These are phyloP conservation scores for Leptobrachium leishanense DNA, from an alignment of 2,113 vertebrate species.

Conservation along the genomic window DNA sequence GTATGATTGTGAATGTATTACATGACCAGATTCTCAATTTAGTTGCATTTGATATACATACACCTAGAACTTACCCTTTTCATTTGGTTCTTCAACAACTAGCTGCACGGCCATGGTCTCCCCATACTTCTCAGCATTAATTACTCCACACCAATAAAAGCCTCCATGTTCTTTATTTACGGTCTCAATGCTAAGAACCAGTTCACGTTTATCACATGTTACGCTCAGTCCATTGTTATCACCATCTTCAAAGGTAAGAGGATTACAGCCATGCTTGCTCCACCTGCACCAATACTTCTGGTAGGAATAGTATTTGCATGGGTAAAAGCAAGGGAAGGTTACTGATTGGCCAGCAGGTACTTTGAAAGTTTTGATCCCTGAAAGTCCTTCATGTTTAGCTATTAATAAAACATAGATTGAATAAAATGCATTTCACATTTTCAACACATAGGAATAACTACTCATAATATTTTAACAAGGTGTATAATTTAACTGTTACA, in stretches of 20 bases:
- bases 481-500: too few relatives aligned
- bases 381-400: conserved; percentile 53
- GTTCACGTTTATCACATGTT: conserved; percentile 24
- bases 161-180: conserved; percentile 49
- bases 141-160: conserved; percentile 76
- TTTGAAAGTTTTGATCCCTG: accelerated
- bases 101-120: conserved; percentile 59
- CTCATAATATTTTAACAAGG: too few relatives aligned
- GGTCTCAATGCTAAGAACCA: conserved; percentile 48
- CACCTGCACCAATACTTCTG: conserved; percentile 76
- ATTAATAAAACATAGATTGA: background rate
- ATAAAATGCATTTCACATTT: too few relatives aligned
- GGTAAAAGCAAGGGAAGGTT: conserved; percentile 57
- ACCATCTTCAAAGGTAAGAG: conserved; percentile 3
- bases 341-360: conserved; percentile 17
- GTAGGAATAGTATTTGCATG: conserved; percentile 57
- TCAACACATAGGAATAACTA: too few relatives aligned
- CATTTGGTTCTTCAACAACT: conserved; percentile 33
- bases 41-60: too few relatives aligned
- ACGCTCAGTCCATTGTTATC: accelerated
- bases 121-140: accelerated
- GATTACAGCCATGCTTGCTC: conserved; percentile 37
- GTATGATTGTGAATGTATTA: too few relatives aligned
- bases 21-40: too few relatives aligned
- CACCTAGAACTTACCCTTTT: background rate